Base-by-base conservation (phyloP, 1,140 invertebrate species). In the Phymastichus coffea region DNA sequence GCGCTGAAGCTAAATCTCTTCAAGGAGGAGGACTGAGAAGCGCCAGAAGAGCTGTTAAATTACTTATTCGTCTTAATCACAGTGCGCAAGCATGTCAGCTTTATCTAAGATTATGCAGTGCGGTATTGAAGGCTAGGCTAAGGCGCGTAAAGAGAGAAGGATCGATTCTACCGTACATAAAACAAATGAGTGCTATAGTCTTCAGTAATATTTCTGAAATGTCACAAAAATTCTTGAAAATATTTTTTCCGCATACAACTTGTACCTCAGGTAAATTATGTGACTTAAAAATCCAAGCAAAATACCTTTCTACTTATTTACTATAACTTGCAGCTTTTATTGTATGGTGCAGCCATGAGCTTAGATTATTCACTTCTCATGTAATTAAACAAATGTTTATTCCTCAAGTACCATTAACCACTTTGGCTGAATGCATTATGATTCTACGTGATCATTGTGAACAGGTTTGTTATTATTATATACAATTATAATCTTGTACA, bases 381-480 rank as follows among this genome's bases (percentile, higher is more conserved):
- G 89, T 89, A 74, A 88, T 86, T 67, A 95, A 86, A 70, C 94
- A 98, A 77, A 89, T 98, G 17, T 96, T 99, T 74, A 91, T 90
- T 65, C 92, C 94, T 14, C 93, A 97, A 80, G 88, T 92, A 52
- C 86, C 88, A 4, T 73, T 97, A 55, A 87, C 89, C 44, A 88
- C 87, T 3, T 83, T 97, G 44, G 88, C 94, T 12, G 92, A 96
- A 72, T 95, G 94, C 81, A 89, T 98, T 38, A 82, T 86, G 40
- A 84, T 86, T 66, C 85, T 94, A 28, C 82, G 90, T 62, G 82
- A 83, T 65, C 88, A 93, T 47, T 93, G 92, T 70, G 81, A 86
- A 46, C 85, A 88, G 80, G 87, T 87, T 48, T 41, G 23, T n/a
- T n/a, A 25, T 43, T 43, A 20, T 3, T 12, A 43, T 43, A 4